Evolutionary conservation across 2,888 invertebrate genomes (phyloP), one percentile per base, ranked within the genome.

Genomic region (Ecliptopera silaceata): DNA sequence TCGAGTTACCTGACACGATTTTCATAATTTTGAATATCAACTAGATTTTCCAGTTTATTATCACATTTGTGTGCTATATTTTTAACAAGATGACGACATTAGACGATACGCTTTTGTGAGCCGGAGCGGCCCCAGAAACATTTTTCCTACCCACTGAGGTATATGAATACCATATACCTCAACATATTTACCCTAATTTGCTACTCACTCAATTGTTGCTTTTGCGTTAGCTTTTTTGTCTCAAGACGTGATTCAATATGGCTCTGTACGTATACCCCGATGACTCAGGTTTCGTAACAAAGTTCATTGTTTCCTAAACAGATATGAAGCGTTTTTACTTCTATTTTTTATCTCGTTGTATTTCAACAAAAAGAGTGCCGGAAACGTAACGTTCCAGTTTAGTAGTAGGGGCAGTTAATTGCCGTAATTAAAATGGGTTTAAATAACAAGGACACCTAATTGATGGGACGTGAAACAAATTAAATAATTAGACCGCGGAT

Each of bases 391-490:
- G 62, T 61, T 63, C 65, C 59, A 65, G 57, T 61, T 55, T 51
- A n/a, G 34, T 46, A 58, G 55, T 43, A 54, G 55, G 47, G 61
- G 49, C 53, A 51, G 48, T 45, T 29, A 61, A 63, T 63, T 61
- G 54, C 17, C n/a, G 54, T 46, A 65, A 61, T 65, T 63, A 61
- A 55, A 45, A 57, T 43, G 54, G 50, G 53, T n/a, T 47, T 52
- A 52, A 57, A 57, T 55, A 59, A 59, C 56, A 57, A 59, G 63
- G 48, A 51, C 59, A 43, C 38, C 29, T 63, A 65, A 65, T 63
- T 62, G 50, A 59, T 56, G 61, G 63, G 59, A 59, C 55, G 51
- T 50, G 48, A 49, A 57, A 61, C 56, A 56, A 59, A 59, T 59
- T 59, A 48, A 57, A 51, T 42, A 54, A 50, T 49, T 59, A 44